Evolutionary conservation across 1,140 invertebrate species (phyloP).

Genomic region (Lasioglossum albipes): DNA sequence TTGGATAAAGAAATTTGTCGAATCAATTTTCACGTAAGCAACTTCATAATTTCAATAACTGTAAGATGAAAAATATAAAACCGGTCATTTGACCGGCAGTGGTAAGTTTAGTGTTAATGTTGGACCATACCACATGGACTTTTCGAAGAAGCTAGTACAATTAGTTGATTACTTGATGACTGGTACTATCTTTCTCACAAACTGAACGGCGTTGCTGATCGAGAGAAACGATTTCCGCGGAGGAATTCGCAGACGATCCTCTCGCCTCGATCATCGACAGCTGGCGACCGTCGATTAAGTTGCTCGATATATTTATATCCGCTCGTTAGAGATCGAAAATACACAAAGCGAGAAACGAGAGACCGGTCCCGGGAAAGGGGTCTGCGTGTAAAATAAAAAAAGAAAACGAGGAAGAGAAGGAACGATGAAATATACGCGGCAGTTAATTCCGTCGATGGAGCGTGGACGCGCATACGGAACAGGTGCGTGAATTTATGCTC

Average conservation of each 20-base stretch:
- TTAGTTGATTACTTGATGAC: too few relatives aligned
- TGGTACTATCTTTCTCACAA: too few relatives aligned
- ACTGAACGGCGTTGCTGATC: not conserved
- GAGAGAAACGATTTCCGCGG: not conserved
- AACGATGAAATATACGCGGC: not conserved
- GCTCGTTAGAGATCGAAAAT: constrained; percentile 1
- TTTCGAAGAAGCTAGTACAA: too few relatives aligned
- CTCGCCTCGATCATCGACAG: not conserved
- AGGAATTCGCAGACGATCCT: not conserved
- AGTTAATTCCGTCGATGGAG: not conserved
- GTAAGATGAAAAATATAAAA: too few relatives aligned
- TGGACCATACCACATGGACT: too few relatives aligned
- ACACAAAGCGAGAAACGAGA: not conserved
- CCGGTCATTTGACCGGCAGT: too few relatives aligned
- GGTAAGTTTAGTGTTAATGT: too few relatives aligned
- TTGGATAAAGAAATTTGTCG: too few relatives aligned
- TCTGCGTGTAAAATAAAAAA: not conserved
- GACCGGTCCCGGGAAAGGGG: too few relatives aligned
- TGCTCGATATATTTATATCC: not conserved
- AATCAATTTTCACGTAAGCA: too few relatives aligned
- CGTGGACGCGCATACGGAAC: not conserved
- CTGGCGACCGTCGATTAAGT: not conserved
- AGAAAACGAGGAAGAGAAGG: not conserved
- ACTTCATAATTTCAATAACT: too few relatives aligned
- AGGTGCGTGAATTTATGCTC: constrained; percentile 13